Base-by-base conservation (phyloP, 1,140 invertebrate species). In the Hyles euphorbiae region DNA sequence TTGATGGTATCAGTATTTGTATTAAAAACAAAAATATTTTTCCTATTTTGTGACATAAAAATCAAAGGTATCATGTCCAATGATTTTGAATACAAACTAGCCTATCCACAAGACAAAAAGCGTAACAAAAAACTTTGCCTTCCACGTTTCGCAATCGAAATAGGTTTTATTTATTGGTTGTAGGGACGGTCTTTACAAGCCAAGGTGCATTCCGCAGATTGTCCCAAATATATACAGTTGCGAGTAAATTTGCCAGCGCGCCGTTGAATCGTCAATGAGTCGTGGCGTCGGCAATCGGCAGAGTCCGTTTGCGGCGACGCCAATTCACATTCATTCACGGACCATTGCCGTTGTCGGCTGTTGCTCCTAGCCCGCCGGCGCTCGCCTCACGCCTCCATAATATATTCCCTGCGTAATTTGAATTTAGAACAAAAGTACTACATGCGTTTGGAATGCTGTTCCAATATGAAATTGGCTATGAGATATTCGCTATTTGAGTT, bases 311-410 rank as follows among this genome's bases (percentile, higher is more conserved):
- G 83, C 71, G 83, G 83, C 79, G 70, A 80, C 80, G 74, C 67
- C 82, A 85, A 79, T 82, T 81, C 78, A 67, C 63, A 82, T 83
- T 86, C 83, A 86, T 81, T 83, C 80, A 81, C 69, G 77, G 78
- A 54, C 78, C 72, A 81, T 81, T 81, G 78, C 60, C 56, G 40
- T 59, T 68, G 70, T 61, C 67, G 70, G 67, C 62, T 61, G 65
- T 53, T 60, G 62, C 61, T 45, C 52, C 58, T 49, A 34, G 53
- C 54, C 34, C 33, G 44, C 59, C 60, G 60, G 58, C 53, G 60
- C 22, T 32, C 61, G 48, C 53, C 61, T 63, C 49, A 70, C 68
- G 73, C 56, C 67, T 62, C 64, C 59, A 58, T 81, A 78, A 79
- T 76, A 68, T 81, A 70, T 71, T 69, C 70, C 63, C 63, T 55